Conservation (phyloP, 2,797 vertebrate species). For the Galagoides demidoff region DNA sequence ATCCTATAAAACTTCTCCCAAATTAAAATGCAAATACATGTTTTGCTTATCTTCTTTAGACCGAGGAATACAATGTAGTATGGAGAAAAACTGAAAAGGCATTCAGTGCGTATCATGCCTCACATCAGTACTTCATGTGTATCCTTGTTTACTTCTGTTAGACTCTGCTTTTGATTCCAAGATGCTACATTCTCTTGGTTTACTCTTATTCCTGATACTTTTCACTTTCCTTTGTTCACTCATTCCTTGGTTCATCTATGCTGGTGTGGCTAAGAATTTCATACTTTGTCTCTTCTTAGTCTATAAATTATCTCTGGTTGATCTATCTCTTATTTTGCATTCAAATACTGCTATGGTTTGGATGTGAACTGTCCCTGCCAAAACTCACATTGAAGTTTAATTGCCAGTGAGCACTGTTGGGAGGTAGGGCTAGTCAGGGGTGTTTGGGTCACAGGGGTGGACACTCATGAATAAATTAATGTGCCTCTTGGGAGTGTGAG, state of each 20-base stretch:
- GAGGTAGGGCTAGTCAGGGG: background rate
- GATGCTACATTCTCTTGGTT: background rate
- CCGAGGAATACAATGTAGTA: background rate
- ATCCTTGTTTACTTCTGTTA: background rate
- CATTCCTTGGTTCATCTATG: background rate
- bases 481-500: background rate
- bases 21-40: background rate
- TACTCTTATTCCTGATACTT: background rate
- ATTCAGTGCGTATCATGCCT: background rate
- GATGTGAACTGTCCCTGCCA: background rate
- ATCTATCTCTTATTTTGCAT: background rate
- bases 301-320: background rate
- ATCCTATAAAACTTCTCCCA: background rate
- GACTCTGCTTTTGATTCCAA: conserved; percentile 4
- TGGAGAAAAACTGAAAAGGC: background rate
- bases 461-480: background rate
- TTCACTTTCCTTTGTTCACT: background rate
- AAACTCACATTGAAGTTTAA: background rate
- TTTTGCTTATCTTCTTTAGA: background rate
- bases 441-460: background rate
- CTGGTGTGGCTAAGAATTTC: background rate
- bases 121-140: background rate
- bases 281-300: background rate
- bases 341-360: background rate
- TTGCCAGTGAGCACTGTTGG: background rate